phyloP scores from a whole-genome alignment of 2,113 vertebrate species.

The Corythoichthys haematopterus region DNA sequence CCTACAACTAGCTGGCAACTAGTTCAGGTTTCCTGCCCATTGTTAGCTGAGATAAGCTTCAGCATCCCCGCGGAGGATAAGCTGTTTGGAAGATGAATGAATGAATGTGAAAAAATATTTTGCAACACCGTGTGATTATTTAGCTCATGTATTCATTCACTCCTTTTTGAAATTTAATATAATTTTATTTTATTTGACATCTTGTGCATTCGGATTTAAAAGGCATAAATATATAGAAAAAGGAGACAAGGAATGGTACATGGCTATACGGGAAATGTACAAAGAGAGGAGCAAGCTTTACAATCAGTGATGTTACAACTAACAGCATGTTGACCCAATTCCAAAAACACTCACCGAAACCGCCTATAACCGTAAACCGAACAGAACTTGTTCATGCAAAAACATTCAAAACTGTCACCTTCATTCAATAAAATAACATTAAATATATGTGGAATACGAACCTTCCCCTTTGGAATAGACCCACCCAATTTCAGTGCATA shows the following conservation, averaged over 20 bases:
- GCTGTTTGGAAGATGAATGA: too few relatives aligned
- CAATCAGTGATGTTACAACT: slow-evolving; percentile 53
- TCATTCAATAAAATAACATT: slow-evolving; percentile 22
- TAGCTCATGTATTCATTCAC: too few relatives aligned
- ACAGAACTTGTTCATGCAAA: slow-evolving; percentile 39
- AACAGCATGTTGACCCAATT: slow-evolving; percentile 46
- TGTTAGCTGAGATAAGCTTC: too few relatives aligned
- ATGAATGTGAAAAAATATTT: too few relatives aligned
- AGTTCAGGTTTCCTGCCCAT: too few relatives aligned
- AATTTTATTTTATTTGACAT: slow-evolving; percentile 61
- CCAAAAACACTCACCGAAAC: slow-evolving; percentile 36
- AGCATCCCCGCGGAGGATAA: too few relatives aligned
- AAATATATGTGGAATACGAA: slow-evolving; percentile 24
- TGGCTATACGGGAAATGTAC: slow-evolving; percentile 56
- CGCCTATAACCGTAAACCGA: slow-evolving; percentile 36
- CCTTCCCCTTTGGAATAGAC: slow-evolving; percentile 34
- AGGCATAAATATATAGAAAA: slow-evolving; percentile 61
- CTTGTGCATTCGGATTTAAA: slow-evolving; percentile 56
- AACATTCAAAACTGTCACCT: slow-evolving; percentile 28
- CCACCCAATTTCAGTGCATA: slow-evolving; percentile 26
- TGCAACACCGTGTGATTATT: too few relatives aligned
- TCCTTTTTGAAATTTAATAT: slow-evolving; percentile 15
- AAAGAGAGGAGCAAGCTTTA: slow-evolving; percentile 61
- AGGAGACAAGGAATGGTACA: slow-evolving; percentile 52
- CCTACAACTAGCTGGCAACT: too few relatives aligned